A percentile compares a stretch with the other conserved stretches of the same genome.
Conservation (phyloP, 1,140 invertebrate genomes). For the Chironomus tepperi region DNA sequence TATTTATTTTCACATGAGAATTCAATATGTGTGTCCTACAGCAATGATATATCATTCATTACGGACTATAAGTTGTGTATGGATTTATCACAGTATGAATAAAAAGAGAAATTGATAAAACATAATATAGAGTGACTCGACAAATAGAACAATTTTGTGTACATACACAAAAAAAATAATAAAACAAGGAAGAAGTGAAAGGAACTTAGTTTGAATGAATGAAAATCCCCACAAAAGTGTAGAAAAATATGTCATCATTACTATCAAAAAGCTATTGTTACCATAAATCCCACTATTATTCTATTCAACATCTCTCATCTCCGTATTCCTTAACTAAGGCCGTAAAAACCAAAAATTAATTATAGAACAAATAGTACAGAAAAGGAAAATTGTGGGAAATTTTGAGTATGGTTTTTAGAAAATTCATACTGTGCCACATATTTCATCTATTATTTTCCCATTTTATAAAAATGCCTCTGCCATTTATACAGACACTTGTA, state of each 20-base stretch:
- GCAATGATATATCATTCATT: no score
- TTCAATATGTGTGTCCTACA: no score
- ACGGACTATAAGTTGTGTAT: no score
- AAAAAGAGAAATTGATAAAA: no score
- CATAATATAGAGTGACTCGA: no score
- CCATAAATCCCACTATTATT: slow-evolving; percentile 6
- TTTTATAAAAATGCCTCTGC: slow-evolving; percentile 13
- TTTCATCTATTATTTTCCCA: slow-evolving; percentile 9
- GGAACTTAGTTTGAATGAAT: neutral
- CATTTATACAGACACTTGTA: neutral
- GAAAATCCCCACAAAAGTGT: slow-evolving; percentile 4
- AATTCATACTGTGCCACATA: slow-evolving; percentile 8
- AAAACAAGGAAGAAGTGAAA: no score
- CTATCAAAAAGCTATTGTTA: slow-evolving; percentile 14
- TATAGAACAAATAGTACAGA: slow-evolving; percentile 5
- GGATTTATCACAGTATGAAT: no score
- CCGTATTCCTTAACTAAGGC: neutral
- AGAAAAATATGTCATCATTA: slow-evolving; percentile 9
- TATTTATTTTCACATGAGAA: neutral
- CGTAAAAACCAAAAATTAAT: neutral
- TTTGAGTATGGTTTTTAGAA: slow-evolving; percentile 13
- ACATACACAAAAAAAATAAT: no score
- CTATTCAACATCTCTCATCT: neutral
- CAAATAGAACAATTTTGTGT: no score
- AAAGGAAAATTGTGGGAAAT: slow-evolving; percentile 6